Base-by-base conservation (phyloP, 2,888 invertebrate genomes). In the Sclerodermus sp. region DNA sequence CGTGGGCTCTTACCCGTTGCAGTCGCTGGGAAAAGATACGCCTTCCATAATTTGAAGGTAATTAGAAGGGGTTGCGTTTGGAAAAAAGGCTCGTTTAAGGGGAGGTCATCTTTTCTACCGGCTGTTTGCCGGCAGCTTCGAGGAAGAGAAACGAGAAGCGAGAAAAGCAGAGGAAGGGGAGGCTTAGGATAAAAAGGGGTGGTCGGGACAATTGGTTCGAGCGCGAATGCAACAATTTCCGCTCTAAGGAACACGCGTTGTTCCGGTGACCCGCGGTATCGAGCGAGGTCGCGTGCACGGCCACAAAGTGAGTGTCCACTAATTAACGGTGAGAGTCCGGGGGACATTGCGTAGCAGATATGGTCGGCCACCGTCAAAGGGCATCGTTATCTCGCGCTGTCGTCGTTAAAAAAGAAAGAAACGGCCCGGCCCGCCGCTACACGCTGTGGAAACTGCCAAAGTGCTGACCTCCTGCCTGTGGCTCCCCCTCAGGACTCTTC, bases 301-400 rank as follows among this genome's bases (percentile, higher is more conserved):
- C 47, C 52, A 53, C 63, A 58, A 64, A 64, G 58, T 64, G 55
- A 49, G 49, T 55, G 57, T 57, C 64, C 52, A 61, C 64, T 63
- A 63, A 63, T 63, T 63, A 63, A 57, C 62, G 52, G 34, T 13
- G 34, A 12, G 6, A 4, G 34, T 4, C 34, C 34, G 23, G 8
- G 23, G 4, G 23, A 23, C 23, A 8, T 23, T 23, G 23, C 15
- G 17, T 9, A 12, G 30, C 23, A n/a, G 17, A 40, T 31, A 45
- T 45, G 43, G 42, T 45, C 31, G 17, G 52, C 45, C 57, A 42
- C 49, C 50, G 59, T 64, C 65, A 65, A 64, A 64, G 62, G 62
- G 50, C 55, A 49, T 65, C 60, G 63, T 62, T 64, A 64, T 57
- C 15, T 44, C 47, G 15, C 34, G 23, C 15, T 36, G 16, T 39